Base-by-base conservation (phyloP, 2,888 invertebrate genomes). In the Euplexia lucipara region DNA sequence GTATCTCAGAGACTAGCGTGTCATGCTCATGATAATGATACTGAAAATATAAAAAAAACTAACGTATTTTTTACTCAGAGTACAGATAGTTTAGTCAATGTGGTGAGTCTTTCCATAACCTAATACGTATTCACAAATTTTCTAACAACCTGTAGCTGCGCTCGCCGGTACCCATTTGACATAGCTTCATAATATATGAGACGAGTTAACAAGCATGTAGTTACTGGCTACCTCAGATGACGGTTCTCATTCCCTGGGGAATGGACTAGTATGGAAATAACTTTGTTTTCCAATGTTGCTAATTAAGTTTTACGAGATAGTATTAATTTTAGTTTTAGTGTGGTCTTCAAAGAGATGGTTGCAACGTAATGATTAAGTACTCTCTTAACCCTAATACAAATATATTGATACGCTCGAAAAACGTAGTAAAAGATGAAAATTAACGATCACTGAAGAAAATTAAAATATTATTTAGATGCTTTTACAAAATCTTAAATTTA, bases 191-290 rank as follows among this genome's bases (percentile, higher is more conserved):
- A 94, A 94, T 94, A 92, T 89, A 95, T 94, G 94, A 94, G 94
- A 91, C 82, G 93, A 94, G 93, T 92, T 95, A 95, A 94, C 94
- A 93, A 93, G 94, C 94, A 90, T 91, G 92, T 92, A 92, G 92
- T 90, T 91, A 91, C 88, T 83, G 91, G 89, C 89, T 89, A 89
- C 90, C 88, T 87, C 86, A 87, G 88, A 89, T 88, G 87, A 84
- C 83, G 81, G 83, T 77, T 63, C 48, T 53, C 81, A 2, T 64
- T 89, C 84, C 88, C 26, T 32, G 84, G 81, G 92, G 66, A 45
- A 20, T 67, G 67, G 79, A 80, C 81, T 82, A 85, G 76, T 84
- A 83, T 82, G 79, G 82, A 85, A 75, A 83, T 86, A 82, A 84
- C 82, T 83, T 83, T 52, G 70, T 83, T 84, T 81, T 71, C 78